Evolutionary conservation across 2,888 invertebrate species (phyloP), one percentile per base, ranked within the genome.

Genomic region (Julus scanicus): DNA sequence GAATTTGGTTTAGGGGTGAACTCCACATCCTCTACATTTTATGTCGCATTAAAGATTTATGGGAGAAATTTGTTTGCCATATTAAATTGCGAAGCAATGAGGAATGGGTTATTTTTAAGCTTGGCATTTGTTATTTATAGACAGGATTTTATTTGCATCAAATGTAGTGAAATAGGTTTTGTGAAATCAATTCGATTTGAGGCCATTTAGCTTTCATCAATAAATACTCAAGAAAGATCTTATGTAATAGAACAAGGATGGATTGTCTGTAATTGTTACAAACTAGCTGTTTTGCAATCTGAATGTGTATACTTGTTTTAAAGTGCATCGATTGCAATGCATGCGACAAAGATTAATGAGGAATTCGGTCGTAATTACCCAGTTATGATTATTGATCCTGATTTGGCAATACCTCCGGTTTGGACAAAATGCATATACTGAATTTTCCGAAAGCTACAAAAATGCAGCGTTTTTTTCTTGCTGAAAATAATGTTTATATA

Each of bases 11-110:
- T 29, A 71, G 29, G 71, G 29, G 71, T 71, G 71, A 71, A 71
- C 71, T 71, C 9, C 71, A n/a, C 29, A 29, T 71, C 3, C 71
- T 29, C 29, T 29, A 29, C 11, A 71, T 29, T 71, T 71, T 29
- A 71, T 71, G 71, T 71, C 71, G 71, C 71, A 71, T 71, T 71
- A 71, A 71, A n/a, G 71, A 71, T 71, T 71, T 71, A 71, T 71
- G 71, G 44, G 71, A n/a, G 29, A 29, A 71, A 71, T 71, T 29
- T 71, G 71, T 71, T 29, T 71, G 71, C 71, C 71, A 29, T 29
- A 71, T 71, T 71, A 71, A 71, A 71, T 71, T 71, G 71, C 5
- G n/a, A 71, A 71, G 71, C 71, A 71, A 63, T 20, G 63, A 63
- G 63, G 2, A 20, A 63, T 63, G 20, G 63, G 63, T 20, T 8